Percentiles rank a stretch among this genome's conserved stretches.
These are phyloP conservation scores for Mus caroli DNA, from an alignment of 2,797 vertebrate species.

Conservation along the genomic window DNA sequence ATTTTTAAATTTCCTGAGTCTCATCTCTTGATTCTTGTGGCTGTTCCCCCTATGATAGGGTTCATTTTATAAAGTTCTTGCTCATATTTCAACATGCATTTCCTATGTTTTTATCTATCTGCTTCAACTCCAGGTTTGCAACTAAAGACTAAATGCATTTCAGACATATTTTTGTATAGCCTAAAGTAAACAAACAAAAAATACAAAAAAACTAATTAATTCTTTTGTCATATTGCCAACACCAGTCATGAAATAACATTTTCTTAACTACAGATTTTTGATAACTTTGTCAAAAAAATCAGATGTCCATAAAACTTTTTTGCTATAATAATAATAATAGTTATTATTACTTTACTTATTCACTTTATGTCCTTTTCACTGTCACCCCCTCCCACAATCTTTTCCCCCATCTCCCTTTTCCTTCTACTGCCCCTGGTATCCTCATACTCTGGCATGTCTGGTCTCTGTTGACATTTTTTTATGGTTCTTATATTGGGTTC, in stretches of 20 bases:
- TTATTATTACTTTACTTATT: no score
- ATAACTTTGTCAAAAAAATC: neutral
- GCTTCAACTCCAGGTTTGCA: neutral
- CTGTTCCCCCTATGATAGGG: fast-evolving
- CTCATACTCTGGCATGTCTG: neutral
- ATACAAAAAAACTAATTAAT: no score
- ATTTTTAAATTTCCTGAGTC: neutral
- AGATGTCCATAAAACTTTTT: neutral
- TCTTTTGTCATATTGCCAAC: neutral
- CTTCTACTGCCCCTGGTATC: neutral
- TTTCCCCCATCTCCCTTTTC: fast-evolving
- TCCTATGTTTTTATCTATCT: neutral
- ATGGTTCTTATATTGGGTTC: neutral
- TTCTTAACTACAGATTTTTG: neutral
- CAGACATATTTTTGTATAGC: neutral
- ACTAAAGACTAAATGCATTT: neutral
- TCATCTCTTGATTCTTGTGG: neutral
- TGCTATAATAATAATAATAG: no score
- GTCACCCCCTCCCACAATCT: neutral
- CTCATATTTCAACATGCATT: neutral
- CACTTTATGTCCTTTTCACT: neutral
- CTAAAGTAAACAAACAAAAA: neutral
- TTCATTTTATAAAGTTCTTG: neutral
- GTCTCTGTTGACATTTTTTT: neutral
- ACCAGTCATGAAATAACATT: neutral